A percentile compares a stretch with the other conserved stretches of the same genome.
Conservation (phyloP, 2,113 vertebrate genomes). For the Hemiprocne comata region DNA sequence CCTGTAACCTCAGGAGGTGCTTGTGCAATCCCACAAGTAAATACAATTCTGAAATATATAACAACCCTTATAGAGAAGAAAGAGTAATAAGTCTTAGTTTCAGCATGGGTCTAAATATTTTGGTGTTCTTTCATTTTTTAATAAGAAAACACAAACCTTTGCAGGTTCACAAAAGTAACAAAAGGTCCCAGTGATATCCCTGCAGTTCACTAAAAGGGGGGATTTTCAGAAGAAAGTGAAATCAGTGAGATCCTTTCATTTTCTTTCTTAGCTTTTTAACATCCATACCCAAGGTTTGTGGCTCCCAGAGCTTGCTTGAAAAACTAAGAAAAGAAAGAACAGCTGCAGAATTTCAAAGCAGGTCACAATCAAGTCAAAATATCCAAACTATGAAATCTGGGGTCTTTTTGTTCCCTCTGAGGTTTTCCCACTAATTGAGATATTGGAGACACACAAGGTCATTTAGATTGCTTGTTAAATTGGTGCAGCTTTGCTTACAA, state of each 20-base stretch:
- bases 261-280: conserved; percentile 24
- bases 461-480: neutral
- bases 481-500: neutral
- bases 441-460: neutral
- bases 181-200: neutral
- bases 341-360: conserved; percentile 36
- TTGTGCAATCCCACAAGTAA: neutral
- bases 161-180: neutral
- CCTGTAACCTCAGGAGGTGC: neutral
- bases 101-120: neutral
- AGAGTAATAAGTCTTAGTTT: neutral
- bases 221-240: conserved; percentile 23
- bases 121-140: neutral
- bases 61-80: neutral
- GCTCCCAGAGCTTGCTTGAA: neutral
- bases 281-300: neutral
- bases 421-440: neutral
- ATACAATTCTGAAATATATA: neutral
- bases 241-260: conserved; percentile 16
- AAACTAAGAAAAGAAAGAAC: conserved; percentile 19
- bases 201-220: neutral
- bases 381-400: neutral
- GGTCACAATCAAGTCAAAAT: neutral
- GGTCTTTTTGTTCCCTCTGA: neutral
- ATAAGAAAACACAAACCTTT: neutral